These are phyloP conservation scores for Drosophila cracens DNA, from an alignment of 2,888 invertebrate genomes.

Conservation along the genomic window DNA sequence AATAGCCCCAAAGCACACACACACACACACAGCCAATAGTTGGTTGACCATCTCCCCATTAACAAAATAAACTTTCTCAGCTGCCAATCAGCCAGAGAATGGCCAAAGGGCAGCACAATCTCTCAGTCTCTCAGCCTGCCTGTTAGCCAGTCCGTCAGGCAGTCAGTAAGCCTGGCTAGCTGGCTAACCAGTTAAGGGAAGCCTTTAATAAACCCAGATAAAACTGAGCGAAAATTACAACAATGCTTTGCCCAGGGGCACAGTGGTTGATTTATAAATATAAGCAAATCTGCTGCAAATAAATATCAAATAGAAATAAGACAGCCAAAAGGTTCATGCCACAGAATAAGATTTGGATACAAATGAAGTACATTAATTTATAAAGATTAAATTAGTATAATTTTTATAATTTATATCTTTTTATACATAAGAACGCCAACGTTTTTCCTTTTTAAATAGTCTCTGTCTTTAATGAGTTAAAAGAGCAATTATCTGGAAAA, in stretches of 20 bases:
- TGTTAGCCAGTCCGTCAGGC: constrained; percentile 5
- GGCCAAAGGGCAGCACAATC: constrained; percentile 12
- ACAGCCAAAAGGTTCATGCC: neutral
- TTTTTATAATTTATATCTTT: too few species aligned
- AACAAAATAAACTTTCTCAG: constrained; percentile 72
- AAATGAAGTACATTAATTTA: neutral
- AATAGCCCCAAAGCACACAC: neutral
- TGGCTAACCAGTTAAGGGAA: constrained; percentile 33
- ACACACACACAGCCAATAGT: constrained; percentile 31
- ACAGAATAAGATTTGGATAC: neutral
- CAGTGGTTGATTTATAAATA: constrained; percentile 45
- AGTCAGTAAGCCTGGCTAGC: neutral
- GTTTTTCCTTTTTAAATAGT: too few species aligned
- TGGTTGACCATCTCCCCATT: constrained; percentile 39
- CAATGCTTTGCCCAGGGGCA: constrained; percentile 38
- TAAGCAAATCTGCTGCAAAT: neutral
- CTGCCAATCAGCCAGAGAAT: constrained; percentile 67
- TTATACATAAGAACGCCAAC: too few species aligned
- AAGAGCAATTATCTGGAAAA: too few species aligned
- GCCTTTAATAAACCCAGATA: constrained; percentile 73
- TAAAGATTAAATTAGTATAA: neutral
- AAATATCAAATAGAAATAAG: neutral
- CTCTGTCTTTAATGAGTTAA: too few species aligned
- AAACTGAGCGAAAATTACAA: constrained; percentile 61
- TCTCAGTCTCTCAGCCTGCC: constrained; percentile 24